A percentile compares a stretch with the other conserved stretches of the same genome.
These are phyloP conservation scores for Reticulitermes speratus DNA, from an alignment of 1,140 invertebrate species.

Conservation along the genomic window DNA sequence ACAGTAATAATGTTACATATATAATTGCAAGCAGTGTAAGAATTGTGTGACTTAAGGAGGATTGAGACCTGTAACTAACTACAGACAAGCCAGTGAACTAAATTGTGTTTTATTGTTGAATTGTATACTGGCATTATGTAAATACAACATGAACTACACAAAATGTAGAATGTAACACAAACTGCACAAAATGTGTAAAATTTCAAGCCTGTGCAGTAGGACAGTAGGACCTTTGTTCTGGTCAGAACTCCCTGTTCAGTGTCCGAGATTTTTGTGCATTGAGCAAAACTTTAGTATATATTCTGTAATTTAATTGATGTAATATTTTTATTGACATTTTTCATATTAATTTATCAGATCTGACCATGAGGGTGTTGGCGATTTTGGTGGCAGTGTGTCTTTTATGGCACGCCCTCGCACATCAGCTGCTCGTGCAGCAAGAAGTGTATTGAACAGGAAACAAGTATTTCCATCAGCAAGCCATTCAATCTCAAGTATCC, in stretches of 20 bases:
- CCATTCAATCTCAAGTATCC: not conserved
- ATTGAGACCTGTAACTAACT: no score
- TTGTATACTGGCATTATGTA: not conserved
- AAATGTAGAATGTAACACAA: not conserved
- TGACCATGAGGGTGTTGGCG: slow-evolving; percentile 17
- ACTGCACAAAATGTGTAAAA: no score
- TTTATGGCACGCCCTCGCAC: slow-evolving; percentile 22
- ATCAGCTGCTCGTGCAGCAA: not conserved
- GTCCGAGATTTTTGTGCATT: no score
- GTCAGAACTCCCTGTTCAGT: no score
- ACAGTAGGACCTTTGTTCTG: no score
- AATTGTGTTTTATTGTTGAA: no score
- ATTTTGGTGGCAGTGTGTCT: not conserved
- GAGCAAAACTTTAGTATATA: no score
- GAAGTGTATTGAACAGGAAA: slow-evolving; percentile 19
- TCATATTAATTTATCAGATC: slow-evolving; percentile 22
- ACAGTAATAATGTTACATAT: no score
- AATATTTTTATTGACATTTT: not conserved
- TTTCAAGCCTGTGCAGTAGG: no score
- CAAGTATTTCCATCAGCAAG: not conserved
- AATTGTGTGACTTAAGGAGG: no score
- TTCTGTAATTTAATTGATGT: not conserved
- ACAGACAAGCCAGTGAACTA: no score
- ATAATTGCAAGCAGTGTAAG: no score
- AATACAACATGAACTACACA: not conserved